Conservation (phyloP, 2,888 invertebrate genomes). For the Sphecodes monilicornis region DNA sequence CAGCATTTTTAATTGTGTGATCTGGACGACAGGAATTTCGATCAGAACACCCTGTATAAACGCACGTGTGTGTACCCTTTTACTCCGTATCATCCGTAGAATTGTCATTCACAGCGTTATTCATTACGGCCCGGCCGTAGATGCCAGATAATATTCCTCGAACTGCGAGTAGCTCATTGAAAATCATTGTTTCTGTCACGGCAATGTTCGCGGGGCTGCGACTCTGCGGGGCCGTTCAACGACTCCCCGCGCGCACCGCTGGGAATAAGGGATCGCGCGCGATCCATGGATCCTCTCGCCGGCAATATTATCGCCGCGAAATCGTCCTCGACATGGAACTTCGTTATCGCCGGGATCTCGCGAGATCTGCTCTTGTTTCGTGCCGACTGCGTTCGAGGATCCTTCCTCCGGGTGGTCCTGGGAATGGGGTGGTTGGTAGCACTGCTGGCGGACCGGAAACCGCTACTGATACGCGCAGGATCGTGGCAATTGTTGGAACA, state of each 20-base stretch:
- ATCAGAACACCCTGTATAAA: background rate
- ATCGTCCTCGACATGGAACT: slow-evolving; percentile 24
- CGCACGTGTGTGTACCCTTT: background rate
- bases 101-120: slow-evolving; percentile 46
- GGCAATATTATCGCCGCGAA: slow-evolving; percentile 28
- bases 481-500: background rate
- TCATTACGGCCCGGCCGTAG: too few species aligned
- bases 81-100: background rate
- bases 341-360: slow-evolving; percentile 54
- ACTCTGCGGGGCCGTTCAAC: background rate
- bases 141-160: slow-evolving; percentile 45
- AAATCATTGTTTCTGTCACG: slow-evolving; percentile 37
- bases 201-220: background rate
- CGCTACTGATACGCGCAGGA: slow-evolving; percentile 1
- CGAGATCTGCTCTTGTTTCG: slow-evolving; percentile 45
- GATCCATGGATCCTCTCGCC: slow-evolving; percentile 14
- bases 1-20: background rate
- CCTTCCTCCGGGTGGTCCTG: slow-evolving; percentile 61
- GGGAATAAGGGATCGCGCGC: background rate
- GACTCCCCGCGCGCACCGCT: slow-evolving; percentile 16
- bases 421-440: slow-evolving; percentile 44
- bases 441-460: slow-evolving; percentile 19
- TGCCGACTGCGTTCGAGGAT: slow-evolving; percentile 7
- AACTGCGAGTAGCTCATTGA: background rate
- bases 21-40: background rate